Conservation (phyloP, 2,113 vertebrate species). For the Microtus montanus region DNA sequence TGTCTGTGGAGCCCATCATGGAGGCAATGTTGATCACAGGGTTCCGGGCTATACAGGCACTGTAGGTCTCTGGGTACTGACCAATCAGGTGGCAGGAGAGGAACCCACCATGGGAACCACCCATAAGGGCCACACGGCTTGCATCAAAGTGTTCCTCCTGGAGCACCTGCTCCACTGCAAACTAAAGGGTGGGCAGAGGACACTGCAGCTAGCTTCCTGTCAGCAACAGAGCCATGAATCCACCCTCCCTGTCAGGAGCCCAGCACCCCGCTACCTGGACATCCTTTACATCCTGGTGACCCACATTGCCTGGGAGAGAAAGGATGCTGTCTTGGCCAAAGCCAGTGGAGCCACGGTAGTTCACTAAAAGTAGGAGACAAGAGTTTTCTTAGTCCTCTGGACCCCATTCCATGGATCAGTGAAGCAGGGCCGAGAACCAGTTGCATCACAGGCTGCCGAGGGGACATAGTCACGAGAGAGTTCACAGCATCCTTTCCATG, state of each 20-base stretch:
- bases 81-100: slow-evolving; percentile 96
- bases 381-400: background rate
- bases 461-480: background rate
- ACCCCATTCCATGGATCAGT: background rate
- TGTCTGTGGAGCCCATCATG: slow-evolving; percentile 93
- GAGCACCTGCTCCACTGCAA: slow-evolving; percentile 91
- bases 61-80: slow-evolving; percentile 94
- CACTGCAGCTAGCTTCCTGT: background rate
- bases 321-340: slow-evolving; percentile 94
- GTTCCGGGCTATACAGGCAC: slow-evolving; percentile 91
- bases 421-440: background rate
- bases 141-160: slow-evolving; percentile 85
- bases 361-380: slow-evolving; percentile 86
- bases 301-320: slow-evolving; percentile 92
- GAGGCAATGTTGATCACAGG: slow-evolving; percentile 94
- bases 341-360: slow-evolving; percentile 95
- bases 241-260: background rate
- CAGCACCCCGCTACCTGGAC: slow-evolving; percentile 89
- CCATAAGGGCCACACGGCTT: slow-evolving; percentile 88
- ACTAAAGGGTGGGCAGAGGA: slow-evolving; percentile 79
- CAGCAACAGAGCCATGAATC: background rate
- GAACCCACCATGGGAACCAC: slow-evolving; percentile 96
- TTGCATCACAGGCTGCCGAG: background rate
- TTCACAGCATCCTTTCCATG: background rate
- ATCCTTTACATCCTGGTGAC: slow-evolving; percentile 93